These are phyloP conservation scores for Automeris io DNA, from an alignment of 2,888 invertebrate genomes.

Conservation along the genomic window DNA sequence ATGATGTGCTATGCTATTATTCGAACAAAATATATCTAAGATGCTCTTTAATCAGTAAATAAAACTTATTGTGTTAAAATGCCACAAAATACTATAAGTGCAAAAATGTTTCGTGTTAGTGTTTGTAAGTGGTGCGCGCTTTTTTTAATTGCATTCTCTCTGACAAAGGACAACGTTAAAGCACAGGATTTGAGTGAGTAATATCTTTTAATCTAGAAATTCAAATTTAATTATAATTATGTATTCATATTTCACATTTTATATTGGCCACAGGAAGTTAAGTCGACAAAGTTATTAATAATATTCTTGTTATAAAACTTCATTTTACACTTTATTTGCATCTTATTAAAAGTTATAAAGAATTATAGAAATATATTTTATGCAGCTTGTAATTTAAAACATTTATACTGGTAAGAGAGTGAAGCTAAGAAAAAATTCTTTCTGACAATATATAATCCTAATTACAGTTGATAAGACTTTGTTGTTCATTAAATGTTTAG, in stretches of 20 bases:
- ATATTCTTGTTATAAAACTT: too few species aligned
- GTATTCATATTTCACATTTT: background rate
- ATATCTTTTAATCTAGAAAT: background rate
- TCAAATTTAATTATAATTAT: background rate
- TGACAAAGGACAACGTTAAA: conserved; percentile 56
- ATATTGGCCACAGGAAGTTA: too few species aligned
- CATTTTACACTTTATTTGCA: too few species aligned
- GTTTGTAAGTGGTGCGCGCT: conserved; percentile 51
- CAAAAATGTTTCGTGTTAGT: conserved; percentile 54
- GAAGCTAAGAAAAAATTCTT: too few species aligned
- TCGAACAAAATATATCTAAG: conserved; percentile 22
- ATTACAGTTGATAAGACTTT: too few species aligned
- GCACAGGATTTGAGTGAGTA: conserved; percentile 59
- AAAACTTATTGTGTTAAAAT: conserved; percentile 22
- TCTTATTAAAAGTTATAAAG: too few species aligned
- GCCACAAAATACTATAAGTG: conserved; percentile 35
- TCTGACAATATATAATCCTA: too few species aligned
- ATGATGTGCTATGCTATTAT: conserved; percentile 40
- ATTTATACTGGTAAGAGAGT: too few species aligned
- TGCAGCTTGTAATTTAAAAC: too few species aligned
- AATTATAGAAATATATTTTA: too few species aligned
- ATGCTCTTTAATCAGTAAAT: conserved; percentile 9
- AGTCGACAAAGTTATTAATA: too few species aligned
- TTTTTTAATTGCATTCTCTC: conserved; percentile 53
- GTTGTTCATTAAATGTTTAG: too few species aligned